A percentile compares a stretch with the other conserved stretches of the same genome.
Conservation (phyloP, 2,888 invertebrate genomes). For the Monochamus alternatus region DNA sequence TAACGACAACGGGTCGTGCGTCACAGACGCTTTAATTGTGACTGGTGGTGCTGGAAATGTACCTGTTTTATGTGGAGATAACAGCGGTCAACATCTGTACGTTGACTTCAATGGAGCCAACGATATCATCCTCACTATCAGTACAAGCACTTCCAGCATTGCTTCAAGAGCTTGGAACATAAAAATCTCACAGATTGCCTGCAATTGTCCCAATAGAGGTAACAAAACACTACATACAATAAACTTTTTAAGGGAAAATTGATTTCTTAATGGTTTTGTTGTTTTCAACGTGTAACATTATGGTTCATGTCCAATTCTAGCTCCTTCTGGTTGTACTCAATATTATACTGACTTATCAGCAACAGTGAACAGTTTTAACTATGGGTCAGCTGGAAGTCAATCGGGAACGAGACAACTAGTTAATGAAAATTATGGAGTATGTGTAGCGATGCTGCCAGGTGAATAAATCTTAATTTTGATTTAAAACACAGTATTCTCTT, state of each 20-base stretch:
- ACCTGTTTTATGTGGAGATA: conserved; percentile 87
- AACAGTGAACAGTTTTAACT: conserved; percentile 83
- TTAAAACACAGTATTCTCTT: background rate
- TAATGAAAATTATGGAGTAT: conserved; percentile 84
- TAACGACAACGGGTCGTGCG: conserved; percentile 80
- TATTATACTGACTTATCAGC: conserved; percentile 78
- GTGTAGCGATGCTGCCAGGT: conserved; percentile 79
- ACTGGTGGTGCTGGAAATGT: conserved; percentile 80
- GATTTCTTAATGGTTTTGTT: no score
- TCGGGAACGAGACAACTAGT: conserved; percentile 80
- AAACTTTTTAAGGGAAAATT: no score
- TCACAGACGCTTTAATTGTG: conserved; percentile 80
- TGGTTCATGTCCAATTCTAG: conserved; percentile 67
- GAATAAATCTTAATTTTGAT: background rate
- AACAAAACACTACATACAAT: conserved; percentile 31
- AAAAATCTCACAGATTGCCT: conserved; percentile 80
- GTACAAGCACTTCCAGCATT: conserved; percentile 77
- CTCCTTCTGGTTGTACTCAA: conserved; percentile 84
- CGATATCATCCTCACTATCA: conserved; percentile 77
- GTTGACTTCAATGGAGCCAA: conserved; percentile 81
- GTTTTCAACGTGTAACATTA: no score
- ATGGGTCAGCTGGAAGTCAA: conserved; percentile 72
- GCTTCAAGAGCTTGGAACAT: conserved; percentile 84
- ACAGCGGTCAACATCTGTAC: conserved; percentile 84
- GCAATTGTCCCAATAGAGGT: conserved; percentile 81